These are phyloP conservation scores for Pinna nobilis DNA, from an alignment of 1,140 invertebrate species.

Conservation along the genomic window DNA sequence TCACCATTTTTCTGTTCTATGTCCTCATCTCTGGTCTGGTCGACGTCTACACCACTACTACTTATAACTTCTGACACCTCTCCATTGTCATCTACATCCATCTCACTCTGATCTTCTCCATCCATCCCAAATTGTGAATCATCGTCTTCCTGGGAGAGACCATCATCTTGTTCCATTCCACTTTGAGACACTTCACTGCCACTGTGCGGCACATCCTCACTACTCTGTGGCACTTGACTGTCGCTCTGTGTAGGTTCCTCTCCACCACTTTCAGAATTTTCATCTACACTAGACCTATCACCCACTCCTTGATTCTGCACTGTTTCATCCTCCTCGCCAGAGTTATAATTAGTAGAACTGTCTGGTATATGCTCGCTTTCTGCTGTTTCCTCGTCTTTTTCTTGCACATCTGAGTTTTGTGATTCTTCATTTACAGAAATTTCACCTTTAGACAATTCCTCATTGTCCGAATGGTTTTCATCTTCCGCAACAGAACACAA, in stretches of 20 bases:
- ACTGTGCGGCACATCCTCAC: too few species aligned
- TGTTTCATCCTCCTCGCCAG: constrained; percentile 17
- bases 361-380: neutral
- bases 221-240: too few species aligned
- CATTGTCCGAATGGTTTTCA: neutral
- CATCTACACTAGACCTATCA: constrained; percentile 13
- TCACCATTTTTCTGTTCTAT: too few species aligned
- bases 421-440: neutral
- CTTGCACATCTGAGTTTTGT: constrained; percentile 13
- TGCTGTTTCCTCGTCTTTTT: constrained; percentile 1
- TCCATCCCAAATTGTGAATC: neutral
- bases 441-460: neutral
- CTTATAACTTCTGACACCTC: neutral
- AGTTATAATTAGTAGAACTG: neutral
- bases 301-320: neutral
- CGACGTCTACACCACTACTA: too few species aligned
- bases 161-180: constrained; percentile 7
- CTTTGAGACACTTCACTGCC: constrained; percentile 18
- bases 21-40: too few species aligned
- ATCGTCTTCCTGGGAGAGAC: neutral
- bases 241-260: too few species aligned
- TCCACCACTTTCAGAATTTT: constrained; percentile 2
- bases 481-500: too few species aligned
- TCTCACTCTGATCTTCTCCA: constrained; percentile 11
- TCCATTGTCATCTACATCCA: constrained; percentile 7